Percentiles rank a stretch among this genome's conserved stretches.
Evolutionary conservation across 2,797 vertebrate genomes (phyloP).

Genomic region (Euthynnus affinis): DNA sequence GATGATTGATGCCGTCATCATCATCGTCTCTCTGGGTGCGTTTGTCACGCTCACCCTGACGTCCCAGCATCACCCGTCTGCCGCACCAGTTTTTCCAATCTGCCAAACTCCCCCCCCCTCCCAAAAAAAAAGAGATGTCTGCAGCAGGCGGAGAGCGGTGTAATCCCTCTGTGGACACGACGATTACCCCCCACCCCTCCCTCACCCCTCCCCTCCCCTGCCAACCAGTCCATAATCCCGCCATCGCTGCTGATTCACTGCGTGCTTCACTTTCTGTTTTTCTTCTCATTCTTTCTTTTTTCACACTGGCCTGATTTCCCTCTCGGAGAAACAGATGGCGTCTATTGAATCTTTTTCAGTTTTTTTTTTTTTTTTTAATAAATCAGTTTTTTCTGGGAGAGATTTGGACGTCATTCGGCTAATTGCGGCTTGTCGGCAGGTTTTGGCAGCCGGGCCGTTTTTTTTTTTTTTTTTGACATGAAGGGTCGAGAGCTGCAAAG

Average conservation of each 20-base stretch:
- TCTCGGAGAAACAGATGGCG: conserved; percentile 58
- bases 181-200: conserved; percentile 65
- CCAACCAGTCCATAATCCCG: conserved; percentile 71
- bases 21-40: background rate
- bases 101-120: conserved; percentile 45
- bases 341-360: conserved; percentile 26
- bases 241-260: conserved; percentile 39
- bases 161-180: conserved; percentile 84
- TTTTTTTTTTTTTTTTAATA: too few species aligned
- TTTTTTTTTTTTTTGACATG: too few species aligned
- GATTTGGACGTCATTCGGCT: conserved; percentile 14
- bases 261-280: conserved; percentile 25
- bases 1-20: too few species aligned
- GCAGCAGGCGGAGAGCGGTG: conserved; percentile 62
- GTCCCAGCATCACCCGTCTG: conserved; percentile 35
- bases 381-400: conserved; percentile 24
- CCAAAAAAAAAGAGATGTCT: conserved; percentile 64
- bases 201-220: background rate
- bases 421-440: background rate
- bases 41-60: conserved; percentile 38
- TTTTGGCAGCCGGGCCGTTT: background rate
- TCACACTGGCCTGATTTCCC: conserved; percentile 43
- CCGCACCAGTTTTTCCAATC: conserved; percentile 66
- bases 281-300: conserved; percentile 26
- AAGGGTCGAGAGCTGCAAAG: background rate